These are phyloP conservation scores for Xenopus tropicalis DNA, from an alignment of 2,113 vertebrate species.

Conservation along the genomic window UCB_Xtro_10.0 CM004446.2:135022001-135022500, in stretches of 20 bases:
- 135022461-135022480: background rate
- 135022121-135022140: too few species aligned
- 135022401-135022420: conserved; percentile 1
- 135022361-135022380: background rate
- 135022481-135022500: conserved; percentile 35
- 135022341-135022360: background rate
- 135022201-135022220: background rate
- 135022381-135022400: background rate
- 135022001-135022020: too few species aligned
- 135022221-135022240: background rate
- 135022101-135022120: too few species aligned
- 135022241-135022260: too few species aligned
- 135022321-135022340: background rate
- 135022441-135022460: background rate
- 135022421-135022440: too few species aligned
- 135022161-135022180: background rate
- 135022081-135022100: too few species aligned
- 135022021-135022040: too few species aligned
- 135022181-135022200: background rate
- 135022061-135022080: too few species aligned
- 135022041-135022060: too few species aligned
- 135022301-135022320: background rate
- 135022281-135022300: background rate
- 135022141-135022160: background rate
- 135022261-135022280: background rate